Conservation (phyloP, 1,140 invertebrate species). For the Drosophila bipectinata region DNA sequence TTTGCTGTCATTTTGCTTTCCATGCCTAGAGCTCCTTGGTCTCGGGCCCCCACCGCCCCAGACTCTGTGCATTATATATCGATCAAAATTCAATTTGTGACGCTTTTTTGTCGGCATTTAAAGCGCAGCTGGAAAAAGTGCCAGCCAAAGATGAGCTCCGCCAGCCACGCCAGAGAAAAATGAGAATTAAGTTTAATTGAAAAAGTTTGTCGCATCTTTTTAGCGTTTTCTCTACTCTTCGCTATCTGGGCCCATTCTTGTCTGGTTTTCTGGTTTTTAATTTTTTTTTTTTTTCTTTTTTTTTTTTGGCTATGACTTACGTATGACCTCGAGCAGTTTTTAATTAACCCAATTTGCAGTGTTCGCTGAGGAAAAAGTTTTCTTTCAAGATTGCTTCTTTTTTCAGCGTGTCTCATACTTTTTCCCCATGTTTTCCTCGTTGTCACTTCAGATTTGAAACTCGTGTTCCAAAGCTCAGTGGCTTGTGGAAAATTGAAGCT, state of each 20-base stretch:
- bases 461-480: constrained; percentile 22
- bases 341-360: constrained; percentile 80
- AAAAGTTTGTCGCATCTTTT: constrained; percentile 78
- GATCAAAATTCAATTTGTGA: constrained; percentile 81
- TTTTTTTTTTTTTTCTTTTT: constrained; percentile 25
- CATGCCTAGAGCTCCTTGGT: constrained; percentile 36
- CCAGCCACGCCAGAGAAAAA: constrained; percentile 10
- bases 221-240: constrained; percentile 33
- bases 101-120: constrained; percentile 70
- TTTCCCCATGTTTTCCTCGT: not conserved
- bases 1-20: constrained; percentile 78
- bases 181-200: constrained; percentile 77
- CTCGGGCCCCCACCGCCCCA: not conserved
- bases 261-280: constrained; percentile 21
- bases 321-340: constrained; percentile 74
- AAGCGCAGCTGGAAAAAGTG: constrained; percentile 43
- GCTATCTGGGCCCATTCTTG: constrained; percentile 16
- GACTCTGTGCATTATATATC: constrained; percentile 71
- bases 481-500: constrained; percentile 33
- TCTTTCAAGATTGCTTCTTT: constrained; percentile 55
- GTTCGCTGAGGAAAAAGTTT: constrained; percentile 56
- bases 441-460: constrained; percentile 39
- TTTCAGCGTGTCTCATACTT: constrained; percentile 7
- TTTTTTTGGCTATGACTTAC: constrained; percentile 48
- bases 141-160: constrained; percentile 18